Base-by-base conservation (phyloP, 2,888 invertebrate species). In the Empis livida region DNA sequence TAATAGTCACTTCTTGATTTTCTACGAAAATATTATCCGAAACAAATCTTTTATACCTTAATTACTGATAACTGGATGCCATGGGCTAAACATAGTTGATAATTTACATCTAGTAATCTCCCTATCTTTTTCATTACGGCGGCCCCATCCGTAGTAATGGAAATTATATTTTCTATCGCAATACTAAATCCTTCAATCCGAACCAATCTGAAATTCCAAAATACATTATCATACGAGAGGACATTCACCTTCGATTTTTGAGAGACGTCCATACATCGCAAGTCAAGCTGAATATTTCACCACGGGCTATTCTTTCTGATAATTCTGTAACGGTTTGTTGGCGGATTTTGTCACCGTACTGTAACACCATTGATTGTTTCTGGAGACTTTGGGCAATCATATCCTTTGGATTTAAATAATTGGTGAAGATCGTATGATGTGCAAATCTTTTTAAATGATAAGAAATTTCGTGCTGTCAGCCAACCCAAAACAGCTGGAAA, bases 261-360 rank as follows among this genome's bases (percentile, higher is more conserved):
- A 46, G 11, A 42, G 23, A 37, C 27, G 42, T 46, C 46, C 37
- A 46, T 27, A 42, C 37, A 13, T 37, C 46, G 23, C 37, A 46
- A 13, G 46, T 46, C n/a, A 46, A n/a, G 14, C 46, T 46, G 13
- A 42, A 46, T 35, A 13, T 4, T 37, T 35, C 13, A 16, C 27
- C 27, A 15, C 17, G 11, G 8, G 16, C n/a, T n/a, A n/a, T n/a
- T n/a, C 10, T 37, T 23, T 42, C 27, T 30, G 10, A n/a, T n/a
- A n/a, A n/a, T n/a, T n/a, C n/a, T n/a, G n/a, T n/a, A n/a, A n/a
- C n/a, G n/a, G n/a, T n/a, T n/a, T n/a, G n/a, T n/a, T n/a, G n/a
- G n/a, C n/a, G n/a, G n/a, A n/a, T 46, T 15, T 10, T 14, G 37
- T 15, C 15, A 46, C n/a, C 11, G 42, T 30, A 15, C 23, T 13